Percentiles rank a stretch among this genome's conserved stretches.
Evolutionary conservation across 2,797 vertebrate genomes (phyloP).

Genomic region (Rachycentron canadum): DNA sequence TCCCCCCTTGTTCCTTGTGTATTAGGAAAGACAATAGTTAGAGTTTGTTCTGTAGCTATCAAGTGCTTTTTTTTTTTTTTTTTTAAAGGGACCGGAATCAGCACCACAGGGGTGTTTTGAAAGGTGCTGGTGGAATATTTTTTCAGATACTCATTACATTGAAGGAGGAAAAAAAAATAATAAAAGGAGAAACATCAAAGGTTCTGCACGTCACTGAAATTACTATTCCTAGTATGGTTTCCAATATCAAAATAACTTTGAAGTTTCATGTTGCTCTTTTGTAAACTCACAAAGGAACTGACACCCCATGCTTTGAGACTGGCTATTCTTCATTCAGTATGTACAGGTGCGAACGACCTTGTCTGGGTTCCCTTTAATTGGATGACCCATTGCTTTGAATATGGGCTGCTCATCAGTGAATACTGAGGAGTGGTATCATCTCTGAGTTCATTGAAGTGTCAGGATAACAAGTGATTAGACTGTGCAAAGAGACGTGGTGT

Average conservation of each 20-base stretch:
- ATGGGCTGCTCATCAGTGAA: slow-evolving; percentile 65
- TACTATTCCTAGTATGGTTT: slow-evolving; percentile 76
- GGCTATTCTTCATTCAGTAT: slow-evolving; percentile 69
- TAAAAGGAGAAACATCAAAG: slow-evolving; percentile 80
- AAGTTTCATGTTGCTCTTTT: slow-evolving; percentile 81
- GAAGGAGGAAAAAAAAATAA: slow-evolving; percentile 57
- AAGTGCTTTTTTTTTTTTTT: slow-evolving; percentile 7
- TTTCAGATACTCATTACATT: slow-evolving; percentile 73
- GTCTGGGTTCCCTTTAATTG: slow-evolving; percentile 75
- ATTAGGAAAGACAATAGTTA: background rate
- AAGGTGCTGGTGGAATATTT: slow-evolving; percentile 54
- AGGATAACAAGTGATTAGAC: slow-evolving; percentile 73
- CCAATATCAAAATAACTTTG: slow-evolving; percentile 83
- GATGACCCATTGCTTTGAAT: slow-evolving; percentile 75
- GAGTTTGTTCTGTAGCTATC: slow-evolving; percentile 32
- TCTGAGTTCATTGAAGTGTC: slow-evolving; percentile 74
- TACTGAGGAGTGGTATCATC: slow-evolving; percentile 56
- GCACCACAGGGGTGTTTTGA: slow-evolving; percentile 58
- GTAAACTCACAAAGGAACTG: slow-evolving; percentile 77
- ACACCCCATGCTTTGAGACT: slow-evolving; percentile 62
- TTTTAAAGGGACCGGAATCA: slow-evolving; percentile 40
- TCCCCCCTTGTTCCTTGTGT: slow-evolving; percentile 21
- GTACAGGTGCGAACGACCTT: slow-evolving; percentile 78
- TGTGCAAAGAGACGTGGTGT: slow-evolving; percentile 43
- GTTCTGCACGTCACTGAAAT: slow-evolving; percentile 69